Percentiles rank a stretch among this genome's conserved stretches.
These are phyloP conservation scores for Ormyrus labotus DNA, from an alignment of 2,888 invertebrate species.

Conservation along the genomic window DNA sequence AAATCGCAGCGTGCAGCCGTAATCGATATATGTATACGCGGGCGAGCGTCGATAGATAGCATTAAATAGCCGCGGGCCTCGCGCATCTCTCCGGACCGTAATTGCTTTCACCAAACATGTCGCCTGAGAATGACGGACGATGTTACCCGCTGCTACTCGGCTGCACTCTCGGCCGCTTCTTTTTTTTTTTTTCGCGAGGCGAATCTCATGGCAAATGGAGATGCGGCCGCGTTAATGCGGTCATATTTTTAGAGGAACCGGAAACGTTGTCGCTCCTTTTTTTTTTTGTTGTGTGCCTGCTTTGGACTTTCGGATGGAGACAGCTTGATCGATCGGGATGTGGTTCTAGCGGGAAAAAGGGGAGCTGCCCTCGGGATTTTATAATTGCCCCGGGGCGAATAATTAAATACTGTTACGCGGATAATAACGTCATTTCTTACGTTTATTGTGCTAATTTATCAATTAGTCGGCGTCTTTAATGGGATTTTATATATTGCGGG, in stretches of 20 bases:
- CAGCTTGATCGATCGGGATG: slow-evolving; percentile 46
- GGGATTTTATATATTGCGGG: background rate
- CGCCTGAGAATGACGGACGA: slow-evolving; percentile 44
- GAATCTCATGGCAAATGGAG: background rate
- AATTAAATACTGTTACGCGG: slow-evolving; percentile 36
- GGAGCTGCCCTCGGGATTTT: background rate
- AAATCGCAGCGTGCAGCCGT: slow-evolving; percentile 10
- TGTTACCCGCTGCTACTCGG: background rate
- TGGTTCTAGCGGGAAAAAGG: background rate
- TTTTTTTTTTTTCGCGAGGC: background rate
- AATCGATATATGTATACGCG: slow-evolving; percentile 35
- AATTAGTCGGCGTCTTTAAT: slow-evolving; percentile 18
- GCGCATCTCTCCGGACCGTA: slow-evolving; percentile 8
- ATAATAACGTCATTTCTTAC: slow-evolving; percentile 42
- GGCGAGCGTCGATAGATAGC: slow-evolving; percentile 13
- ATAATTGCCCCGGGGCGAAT: slow-evolving; percentile 5
- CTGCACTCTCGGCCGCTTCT: too few species aligned
- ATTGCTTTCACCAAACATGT: slow-evolving; percentile 53
- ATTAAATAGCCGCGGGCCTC: slow-evolving; percentile 24
- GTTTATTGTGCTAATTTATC: slow-evolving; percentile 41
- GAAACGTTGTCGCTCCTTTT: slow-evolving; percentile 32
- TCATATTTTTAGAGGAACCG: slow-evolving; percentile 49
- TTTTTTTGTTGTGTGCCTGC: background rate
- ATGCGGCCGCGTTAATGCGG: background rate
- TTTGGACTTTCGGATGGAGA: background rate